A percentile compares a stretch with the other conserved stretches of the same genome.
These are phyloP conservation scores for Bemisia tabaci DNA, from an alignment of 1,140 invertebrate species.

Conservation along the genomic window DNA sequence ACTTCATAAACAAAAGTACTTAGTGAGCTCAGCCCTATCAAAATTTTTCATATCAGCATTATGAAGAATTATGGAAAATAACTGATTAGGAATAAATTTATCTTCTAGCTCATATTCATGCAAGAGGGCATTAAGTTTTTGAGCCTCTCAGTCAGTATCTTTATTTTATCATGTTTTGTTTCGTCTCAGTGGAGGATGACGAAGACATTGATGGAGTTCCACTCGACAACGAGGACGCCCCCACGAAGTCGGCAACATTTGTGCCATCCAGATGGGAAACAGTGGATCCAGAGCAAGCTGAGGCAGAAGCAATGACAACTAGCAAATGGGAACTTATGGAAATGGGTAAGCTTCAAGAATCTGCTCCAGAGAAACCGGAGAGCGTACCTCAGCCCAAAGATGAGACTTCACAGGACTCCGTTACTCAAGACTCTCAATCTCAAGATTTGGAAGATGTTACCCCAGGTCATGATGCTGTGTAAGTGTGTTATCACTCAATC, in stretches of 20 bases:
- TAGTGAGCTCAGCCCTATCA: too few relatives aligned
- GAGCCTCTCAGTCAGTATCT: too few relatives aligned
- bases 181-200: slow-evolving; percentile 31
- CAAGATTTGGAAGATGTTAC: neutral
- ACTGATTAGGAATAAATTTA: too few relatives aligned
- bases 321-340: slow-evolving; percentile 73
- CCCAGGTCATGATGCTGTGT: neutral
- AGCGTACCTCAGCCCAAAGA: slow-evolving; percentile 8
- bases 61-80: too few relatives aligned
- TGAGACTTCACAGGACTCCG: neutral
- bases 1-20: too few relatives aligned
- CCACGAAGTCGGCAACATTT: slow-evolving; percentile 43
- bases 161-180: too few relatives aligned
- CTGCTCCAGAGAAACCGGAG: neutral
- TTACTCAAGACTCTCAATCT: neutral
- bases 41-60: too few relatives aligned
- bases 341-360: slow-evolving; percentile 1
- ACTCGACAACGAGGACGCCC: slow-evolving; percentile 37
- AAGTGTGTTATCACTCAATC: neutral
- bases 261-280: slow-evolving; percentile 92
- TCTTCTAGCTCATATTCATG: too few relatives aligned
- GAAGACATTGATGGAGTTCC: slow-evolving; percentile 75
- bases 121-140: too few relatives aligned
- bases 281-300: slow-evolving; percentile 71
- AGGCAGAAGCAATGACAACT: slow-evolving; percentile 77